Evolutionary conservation across 1,140 invertebrate species (phyloP).

Genomic region (Bombus superbus): DNA sequence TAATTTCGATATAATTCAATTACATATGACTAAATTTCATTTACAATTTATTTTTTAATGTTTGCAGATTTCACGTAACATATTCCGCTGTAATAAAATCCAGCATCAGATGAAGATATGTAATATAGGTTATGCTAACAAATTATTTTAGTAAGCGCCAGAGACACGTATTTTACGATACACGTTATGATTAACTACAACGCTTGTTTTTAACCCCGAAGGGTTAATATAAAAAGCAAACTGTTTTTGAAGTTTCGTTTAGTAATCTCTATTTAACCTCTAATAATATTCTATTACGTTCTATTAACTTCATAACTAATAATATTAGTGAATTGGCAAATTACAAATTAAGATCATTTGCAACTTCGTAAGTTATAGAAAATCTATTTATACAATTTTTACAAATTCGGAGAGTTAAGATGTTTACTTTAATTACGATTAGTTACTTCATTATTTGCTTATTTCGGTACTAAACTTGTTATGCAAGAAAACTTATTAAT

Average conservation of each 20-base stretch:
- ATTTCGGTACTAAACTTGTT: not conserved
- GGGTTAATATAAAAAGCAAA: not conserved
- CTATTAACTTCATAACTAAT: not conserved
- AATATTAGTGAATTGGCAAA: not conserved
- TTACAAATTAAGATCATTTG: not conserved
- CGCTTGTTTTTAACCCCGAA: not conserved
- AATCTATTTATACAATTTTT: not conserved
- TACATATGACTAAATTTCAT: not conserved
- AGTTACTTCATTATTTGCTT: not conserved
- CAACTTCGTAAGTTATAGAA: not conserved
- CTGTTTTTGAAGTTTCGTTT: not conserved
- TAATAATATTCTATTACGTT: too few relatives aligned
- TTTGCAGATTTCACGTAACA: not conserved
- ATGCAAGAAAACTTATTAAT: not conserved
- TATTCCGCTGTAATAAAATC: constrained; percentile 1
- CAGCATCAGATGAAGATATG: not conserved
- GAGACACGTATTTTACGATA: not conserved
- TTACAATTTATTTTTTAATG: not conserved
- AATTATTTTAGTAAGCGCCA: not conserved
- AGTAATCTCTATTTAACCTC: too few relatives aligned
- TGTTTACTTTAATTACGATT: not conserved
- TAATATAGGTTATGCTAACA: not conserved
- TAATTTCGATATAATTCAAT: not conserved
- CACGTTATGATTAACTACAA: not conserved
- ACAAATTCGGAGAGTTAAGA: not conserved